Evolutionary conservation across 2,888 invertebrate species (phyloP), one percentile per base, ranked within the genome.

Genomic region (Frankliniella intonsa): DNA sequence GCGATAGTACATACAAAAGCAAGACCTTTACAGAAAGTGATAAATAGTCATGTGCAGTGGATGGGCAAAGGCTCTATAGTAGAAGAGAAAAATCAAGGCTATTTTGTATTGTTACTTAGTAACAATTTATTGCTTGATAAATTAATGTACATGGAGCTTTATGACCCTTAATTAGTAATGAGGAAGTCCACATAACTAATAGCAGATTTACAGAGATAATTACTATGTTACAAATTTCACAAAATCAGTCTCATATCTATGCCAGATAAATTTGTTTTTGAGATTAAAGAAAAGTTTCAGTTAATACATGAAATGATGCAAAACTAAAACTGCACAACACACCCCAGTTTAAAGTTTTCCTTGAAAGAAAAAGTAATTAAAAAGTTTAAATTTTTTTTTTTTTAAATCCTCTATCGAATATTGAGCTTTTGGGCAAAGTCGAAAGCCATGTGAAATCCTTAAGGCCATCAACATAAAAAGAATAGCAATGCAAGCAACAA

Each of bases 91-190:
- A 22, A 69, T 69, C 22, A 22, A 69, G 22, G 69, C 69, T 69
- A n/a, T 22, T 9, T 22, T 22, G 22, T 69, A 69, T 22, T 69
- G 69, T 69, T 69, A 22, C 69, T 3, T 81, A 80, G 25, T 62
- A 83, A 80, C 80, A 81, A 55, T 83, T 83, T 83, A 81, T 80
- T 55, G 50, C 80, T 80, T 80, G 51, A 14, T 79, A 76, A 49
- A 81, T 55, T 22, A 49, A 82, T 82, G 62, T 81, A 83, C 69
- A 81, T 82, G 55, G 82, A 69, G 69, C 69, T 69, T 22, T n/a
- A 69, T 19, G 69, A 22, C 22, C 22, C 11, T 69, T 22, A 22
- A 22, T n/a, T 22, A 69, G 69, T 11, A 55, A 55, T 17, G 55
- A 55, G 17, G 55, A 55, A 55, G 55, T 55, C 55, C 14, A 55